Conservation (phyloP, 2,797 vertebrate species). For the Scarus forsteni region DNA sequence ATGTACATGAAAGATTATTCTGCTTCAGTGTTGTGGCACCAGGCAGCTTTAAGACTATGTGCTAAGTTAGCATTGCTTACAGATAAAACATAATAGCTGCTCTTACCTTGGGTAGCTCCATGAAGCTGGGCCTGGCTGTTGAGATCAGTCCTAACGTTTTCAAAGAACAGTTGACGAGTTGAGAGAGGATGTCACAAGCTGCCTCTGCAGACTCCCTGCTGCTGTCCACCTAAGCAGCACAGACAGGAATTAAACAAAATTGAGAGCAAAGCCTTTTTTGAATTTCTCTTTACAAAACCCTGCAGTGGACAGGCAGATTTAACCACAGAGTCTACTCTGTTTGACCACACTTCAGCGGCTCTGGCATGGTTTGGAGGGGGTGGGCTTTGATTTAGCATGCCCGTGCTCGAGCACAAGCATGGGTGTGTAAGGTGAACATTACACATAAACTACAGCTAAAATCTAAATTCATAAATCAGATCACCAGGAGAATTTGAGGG, state of each 20-base stretch:
- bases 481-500: too few relatives aligned
- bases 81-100: neutral
- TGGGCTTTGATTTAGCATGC: too few relatives aligned
- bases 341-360: too few relatives aligned
- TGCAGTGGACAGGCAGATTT: neutral
- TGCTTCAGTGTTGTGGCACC: too few relatives aligned
- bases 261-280: neutral
- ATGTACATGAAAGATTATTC: too few relatives aligned
- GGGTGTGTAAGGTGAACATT: too few relatives aligned
- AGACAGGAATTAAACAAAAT: neutral
- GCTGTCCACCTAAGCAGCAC: slow-evolving; percentile 91
- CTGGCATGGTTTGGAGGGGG: too few relatives aligned
- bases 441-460: too few relatives aligned
- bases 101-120: slow-evolving; percentile 96
- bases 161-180: slow-evolving; percentile 96
- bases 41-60: neutral
- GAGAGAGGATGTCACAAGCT: slow-evolving; percentile 96
- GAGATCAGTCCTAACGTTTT: slow-evolving; percentile 98
- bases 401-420: too few relatives aligned
- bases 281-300: neutral
- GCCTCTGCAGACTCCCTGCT: slow-evolving; percentile 97
- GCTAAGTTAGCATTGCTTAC: neutral
- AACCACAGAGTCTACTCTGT: too few relatives aligned
- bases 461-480: too few relatives aligned
- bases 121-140: slow-evolving; percentile 96